These are phyloP conservation scores for Drosophila prosaltans DNA, from an alignment of 1,140 invertebrate genomes.

Conservation along the genomic window DNA sequence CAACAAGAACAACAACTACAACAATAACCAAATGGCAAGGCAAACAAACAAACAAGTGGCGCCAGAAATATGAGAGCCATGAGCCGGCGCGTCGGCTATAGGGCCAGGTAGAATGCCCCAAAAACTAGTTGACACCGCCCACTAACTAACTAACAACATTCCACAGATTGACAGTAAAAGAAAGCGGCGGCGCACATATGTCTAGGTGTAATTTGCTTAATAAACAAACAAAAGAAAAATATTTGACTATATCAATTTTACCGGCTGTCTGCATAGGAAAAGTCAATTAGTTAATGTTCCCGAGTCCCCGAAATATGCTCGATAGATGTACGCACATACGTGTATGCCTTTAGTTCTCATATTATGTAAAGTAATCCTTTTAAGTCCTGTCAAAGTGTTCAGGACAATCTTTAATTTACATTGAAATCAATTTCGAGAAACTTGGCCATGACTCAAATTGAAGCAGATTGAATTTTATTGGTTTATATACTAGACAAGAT, in stretches of 20 bases:
- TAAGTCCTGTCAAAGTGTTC: too few relatives aligned
- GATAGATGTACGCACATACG: too few relatives aligned
- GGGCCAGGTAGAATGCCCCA: neutral
- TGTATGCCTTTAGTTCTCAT: too few relatives aligned
- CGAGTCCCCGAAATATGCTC: neutral
- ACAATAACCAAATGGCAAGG: neutral
- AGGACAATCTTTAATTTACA: neutral
- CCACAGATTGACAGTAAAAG: neutral
- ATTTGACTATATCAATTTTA: neutral
- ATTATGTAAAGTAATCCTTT: too few relatives aligned
- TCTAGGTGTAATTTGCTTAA: slow-evolving; percentile 10
- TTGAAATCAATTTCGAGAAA: neutral
- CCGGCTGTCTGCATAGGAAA: neutral
- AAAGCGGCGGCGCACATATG: neutral
- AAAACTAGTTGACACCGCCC: neutral
- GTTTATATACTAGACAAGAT: neutral
- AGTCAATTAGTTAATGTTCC: slow-evolving; percentile 9
- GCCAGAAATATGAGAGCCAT: slow-evolving; percentile 67
- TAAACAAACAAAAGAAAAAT: neutral
- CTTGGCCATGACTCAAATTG: neutral
- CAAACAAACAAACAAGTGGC: slow-evolving; percentile 70
- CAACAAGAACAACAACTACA: too few relatives aligned
- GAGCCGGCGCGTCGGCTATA: neutral
- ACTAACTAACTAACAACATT: neutral
- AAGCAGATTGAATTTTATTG: neutral